A percentile compares a stretch with the other conserved stretches of the same genome.
Evolutionary conservation across 2,888 invertebrate genomes (phyloP).

Genomic region (Leucoma salicis): DNA sequence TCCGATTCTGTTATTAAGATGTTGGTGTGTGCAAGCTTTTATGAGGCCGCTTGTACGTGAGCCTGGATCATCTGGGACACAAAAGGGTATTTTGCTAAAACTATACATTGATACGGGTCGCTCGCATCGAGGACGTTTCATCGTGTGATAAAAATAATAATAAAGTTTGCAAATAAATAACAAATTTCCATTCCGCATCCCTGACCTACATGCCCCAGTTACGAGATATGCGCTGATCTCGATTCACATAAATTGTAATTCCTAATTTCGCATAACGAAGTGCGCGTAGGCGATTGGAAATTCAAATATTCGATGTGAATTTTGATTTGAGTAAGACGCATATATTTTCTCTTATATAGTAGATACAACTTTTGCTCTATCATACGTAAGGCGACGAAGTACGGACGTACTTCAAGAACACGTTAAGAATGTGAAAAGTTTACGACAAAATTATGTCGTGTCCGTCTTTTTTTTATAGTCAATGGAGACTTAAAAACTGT

Average conservation of each 20-base stretch:
- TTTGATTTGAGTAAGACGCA: conserved; percentile 11
- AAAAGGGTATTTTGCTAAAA: conserved; percentile 43
- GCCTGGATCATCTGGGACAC: conserved; percentile 48
- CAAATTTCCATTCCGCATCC: conserved; percentile 40
- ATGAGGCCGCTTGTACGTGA: conserved; percentile 53
- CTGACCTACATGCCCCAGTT: conserved; percentile 62
- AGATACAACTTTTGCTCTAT: background rate
- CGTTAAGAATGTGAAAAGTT: too few relatives aligned
- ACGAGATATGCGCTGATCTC: conserved; percentile 33
- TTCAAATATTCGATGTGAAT: conserved; percentile 31
- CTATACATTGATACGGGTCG: conserved; percentile 34
- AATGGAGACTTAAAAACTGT: too few relatives aligned
- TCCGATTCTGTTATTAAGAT: conserved; percentile 79
- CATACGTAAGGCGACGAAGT: too few relatives aligned
- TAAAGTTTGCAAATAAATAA: conserved; percentile 44
- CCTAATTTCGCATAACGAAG: conserved; percentile 38
- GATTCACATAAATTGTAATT: conserved; percentile 43
- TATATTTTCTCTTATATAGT: background rate
- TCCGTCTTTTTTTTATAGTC: too few relatives aligned
- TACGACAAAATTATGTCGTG: too few relatives aligned
- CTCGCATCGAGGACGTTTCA: conserved; percentile 31
- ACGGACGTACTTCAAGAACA: too few relatives aligned
- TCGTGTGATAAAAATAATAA: conserved; percentile 47
- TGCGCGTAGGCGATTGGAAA: conserved; percentile 33
- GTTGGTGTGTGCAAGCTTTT: conserved; percentile 71